Percentiles rank a stretch among this genome's conserved stretches.
These are phyloP conservation scores for Cirrhinus mrigala DNA, from an alignment of 2,797 vertebrate genomes.

Conservation along the genomic window DNA sequence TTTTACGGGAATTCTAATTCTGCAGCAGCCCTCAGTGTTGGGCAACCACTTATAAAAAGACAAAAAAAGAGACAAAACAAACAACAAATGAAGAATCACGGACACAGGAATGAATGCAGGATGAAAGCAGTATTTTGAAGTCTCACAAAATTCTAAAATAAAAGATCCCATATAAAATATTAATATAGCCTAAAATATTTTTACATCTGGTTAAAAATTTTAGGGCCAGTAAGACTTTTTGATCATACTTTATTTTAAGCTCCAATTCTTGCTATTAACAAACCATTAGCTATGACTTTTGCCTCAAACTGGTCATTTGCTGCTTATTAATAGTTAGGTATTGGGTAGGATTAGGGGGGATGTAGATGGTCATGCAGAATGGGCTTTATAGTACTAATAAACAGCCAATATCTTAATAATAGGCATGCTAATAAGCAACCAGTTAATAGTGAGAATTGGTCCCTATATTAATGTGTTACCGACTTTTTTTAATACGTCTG, in stretches of 20 bases:
- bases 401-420: too few relatives aligned
- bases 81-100: slow-evolving; percentile 15
- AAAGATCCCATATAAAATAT: neutral
- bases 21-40: slow-evolving; percentile 28
- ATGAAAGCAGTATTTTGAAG: slow-evolving; percentile 10
- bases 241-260: neutral
- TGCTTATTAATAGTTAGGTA: too few relatives aligned
- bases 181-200: too few relatives aligned
- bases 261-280: too few relatives aligned
- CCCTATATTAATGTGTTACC: neutral
- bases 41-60: slow-evolving; percentile 40
- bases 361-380: too few relatives aligned
- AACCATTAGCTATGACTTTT: too few relatives aligned
- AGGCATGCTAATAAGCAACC: too few relatives aligned
- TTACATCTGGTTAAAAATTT: neutral
- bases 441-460: too few relatives aligned
- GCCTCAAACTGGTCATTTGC: too few relatives aligned
- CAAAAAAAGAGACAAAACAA: neutral
- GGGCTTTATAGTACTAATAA: too few relatives aligned
- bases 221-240: neutral
- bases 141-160: neutral
- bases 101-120: neutral
- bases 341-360: too few relatives aligned
- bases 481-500: too few relatives aligned
- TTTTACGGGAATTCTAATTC: slow-evolving; percentile 58